These are phyloP conservation scores for Hassar affinis DNA, from an alignment of 2,113 vertebrate species.

Conservation along the genomic window DNA sequence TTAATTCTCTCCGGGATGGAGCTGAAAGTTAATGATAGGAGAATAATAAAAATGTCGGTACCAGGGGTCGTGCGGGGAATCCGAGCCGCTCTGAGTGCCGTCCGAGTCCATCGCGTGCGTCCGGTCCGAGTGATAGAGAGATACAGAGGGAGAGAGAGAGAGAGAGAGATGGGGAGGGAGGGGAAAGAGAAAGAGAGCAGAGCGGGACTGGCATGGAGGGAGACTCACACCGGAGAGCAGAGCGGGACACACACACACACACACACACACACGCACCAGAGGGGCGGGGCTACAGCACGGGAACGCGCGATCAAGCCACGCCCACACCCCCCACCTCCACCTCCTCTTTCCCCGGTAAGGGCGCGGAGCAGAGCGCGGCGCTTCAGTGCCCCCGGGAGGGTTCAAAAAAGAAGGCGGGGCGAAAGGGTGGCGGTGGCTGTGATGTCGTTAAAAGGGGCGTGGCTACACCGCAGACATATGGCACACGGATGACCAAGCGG, in stretches of 20 bases:
- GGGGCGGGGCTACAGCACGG: not conserved
- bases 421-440: conserved; percentile 47
- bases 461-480: conserved; percentile 53
- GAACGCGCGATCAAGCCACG: conserved; percentile 24
- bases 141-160: conserved; percentile 46
- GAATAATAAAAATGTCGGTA: conserved; percentile 61
- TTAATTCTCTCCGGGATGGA: conserved; percentile 11
- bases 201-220: conserved; percentile 57
- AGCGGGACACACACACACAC: conserved; percentile 28
- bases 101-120: conserved; percentile 87
- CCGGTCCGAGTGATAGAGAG: conserved; percentile 52
- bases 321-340: conserved; percentile 46
- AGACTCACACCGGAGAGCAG: conserved; percentile 42
- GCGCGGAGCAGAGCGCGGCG: conserved; percentile 46
- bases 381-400: not conserved
- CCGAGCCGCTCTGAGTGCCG: conserved; percentile 89
- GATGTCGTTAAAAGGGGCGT: conserved; percentile 8
- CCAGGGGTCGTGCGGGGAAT: conserved; percentile 96
- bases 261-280: not conserved
- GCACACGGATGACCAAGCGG: not conserved
- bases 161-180: conserved; percentile 47
- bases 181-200: conserved; percentile 51
- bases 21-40: not conserved
- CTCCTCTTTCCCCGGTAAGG: conserved; percentile 9
- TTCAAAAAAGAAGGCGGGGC: not conserved